Evolutionary conservation across 2,113 vertebrate genomes (phyloP).

Genomic region (Pelusios castaneus): DNA sequence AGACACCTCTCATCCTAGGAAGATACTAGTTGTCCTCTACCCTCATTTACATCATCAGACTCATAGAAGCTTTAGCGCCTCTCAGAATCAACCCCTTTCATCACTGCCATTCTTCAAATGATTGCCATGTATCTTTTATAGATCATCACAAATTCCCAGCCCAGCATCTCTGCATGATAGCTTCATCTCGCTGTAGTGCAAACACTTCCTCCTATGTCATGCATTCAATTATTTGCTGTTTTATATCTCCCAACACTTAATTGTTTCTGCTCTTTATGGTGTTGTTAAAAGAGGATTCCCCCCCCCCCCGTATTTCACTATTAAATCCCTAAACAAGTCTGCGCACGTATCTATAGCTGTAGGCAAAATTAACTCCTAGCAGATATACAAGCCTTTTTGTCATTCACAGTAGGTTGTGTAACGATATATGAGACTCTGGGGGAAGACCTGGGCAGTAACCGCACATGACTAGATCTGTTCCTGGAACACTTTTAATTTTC

Average conservation of each 20-base stretch:
- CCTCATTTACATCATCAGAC: not conserved
- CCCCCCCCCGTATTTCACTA: not conserved
- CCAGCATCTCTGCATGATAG: not conserved
- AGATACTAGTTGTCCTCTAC: not conserved
- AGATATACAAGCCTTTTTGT: not conserved
- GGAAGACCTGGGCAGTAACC: not conserved
- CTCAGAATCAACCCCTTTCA: not conserved
- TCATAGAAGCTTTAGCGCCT: not conserved
- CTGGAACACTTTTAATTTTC: not conserved
- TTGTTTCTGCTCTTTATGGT: not conserved
- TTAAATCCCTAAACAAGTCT: constrained; percentile 1
- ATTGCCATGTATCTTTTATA: not conserved
- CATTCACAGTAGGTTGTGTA: not conserved
- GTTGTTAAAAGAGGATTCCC: not conserved
- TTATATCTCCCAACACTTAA: constrained; percentile 1
- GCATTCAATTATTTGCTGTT: not conserved
- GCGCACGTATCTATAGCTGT: not conserved
- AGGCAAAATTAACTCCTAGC: constrained; percentile 26
- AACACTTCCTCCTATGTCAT: not conserved
- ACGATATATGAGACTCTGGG: not conserved
- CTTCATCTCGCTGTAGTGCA: not conserved
- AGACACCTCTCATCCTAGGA: not conserved
- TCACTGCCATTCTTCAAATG: not conserved
- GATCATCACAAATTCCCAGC: not conserved
- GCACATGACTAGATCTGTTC: not conserved